Evolutionary conservation across 2,888 invertebrate genomes (phyloP).

Genomic region (Eurytoma californica): DNA sequence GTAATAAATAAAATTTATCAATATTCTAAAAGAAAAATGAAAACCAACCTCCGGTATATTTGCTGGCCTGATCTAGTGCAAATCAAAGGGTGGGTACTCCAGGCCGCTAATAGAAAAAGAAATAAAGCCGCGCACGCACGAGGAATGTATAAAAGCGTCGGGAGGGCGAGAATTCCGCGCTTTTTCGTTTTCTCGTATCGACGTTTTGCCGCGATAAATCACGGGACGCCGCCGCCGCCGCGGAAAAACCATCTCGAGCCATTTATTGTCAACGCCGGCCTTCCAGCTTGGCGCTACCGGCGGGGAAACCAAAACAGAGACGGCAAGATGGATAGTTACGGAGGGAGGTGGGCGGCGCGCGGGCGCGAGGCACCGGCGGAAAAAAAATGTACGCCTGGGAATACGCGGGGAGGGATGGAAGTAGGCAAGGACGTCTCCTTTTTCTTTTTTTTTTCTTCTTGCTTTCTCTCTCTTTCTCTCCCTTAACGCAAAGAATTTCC

Average conservation of each 20-base stretch:
- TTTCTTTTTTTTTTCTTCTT: neutral
- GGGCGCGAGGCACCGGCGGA: neutral
- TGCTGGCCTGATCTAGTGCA: conserved; percentile 42
- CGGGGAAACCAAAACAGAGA: conserved; percentile 34
- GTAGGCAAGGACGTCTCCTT: conserved; percentile 1
- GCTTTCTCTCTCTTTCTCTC: too few relatives aligned
- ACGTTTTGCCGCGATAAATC: conserved; percentile 60
- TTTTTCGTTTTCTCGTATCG: conserved; percentile 42
- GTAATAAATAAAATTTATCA: neutral
- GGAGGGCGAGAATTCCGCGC: conserved; percentile 28
- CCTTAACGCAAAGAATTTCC: too few relatives aligned
- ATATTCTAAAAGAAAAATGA: neutral
- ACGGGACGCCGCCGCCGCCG: conserved; percentile 38
- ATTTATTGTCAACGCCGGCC: conserved; percentile 54
- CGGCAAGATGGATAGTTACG: conserved; percentile 17
- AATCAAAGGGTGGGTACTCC: conserved; percentile 20
- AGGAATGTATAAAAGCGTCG: conserved; percentile 47
- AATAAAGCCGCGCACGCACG: conserved; percentile 35
- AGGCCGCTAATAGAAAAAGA: conserved; percentile 48
- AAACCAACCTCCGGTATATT: neutral
- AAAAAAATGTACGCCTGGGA: conserved; percentile 20
- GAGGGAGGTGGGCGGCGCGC: neutral
- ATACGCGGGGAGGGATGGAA: conserved; percentile 11
- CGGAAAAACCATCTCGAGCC: conserved; percentile 54
- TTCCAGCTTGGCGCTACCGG: conserved; percentile 29